Evolutionary conservation across 2,888 invertebrate species (phyloP), one percentile per base, ranked within the genome.

Genomic region (Drosophila neonasuta): DNA sequence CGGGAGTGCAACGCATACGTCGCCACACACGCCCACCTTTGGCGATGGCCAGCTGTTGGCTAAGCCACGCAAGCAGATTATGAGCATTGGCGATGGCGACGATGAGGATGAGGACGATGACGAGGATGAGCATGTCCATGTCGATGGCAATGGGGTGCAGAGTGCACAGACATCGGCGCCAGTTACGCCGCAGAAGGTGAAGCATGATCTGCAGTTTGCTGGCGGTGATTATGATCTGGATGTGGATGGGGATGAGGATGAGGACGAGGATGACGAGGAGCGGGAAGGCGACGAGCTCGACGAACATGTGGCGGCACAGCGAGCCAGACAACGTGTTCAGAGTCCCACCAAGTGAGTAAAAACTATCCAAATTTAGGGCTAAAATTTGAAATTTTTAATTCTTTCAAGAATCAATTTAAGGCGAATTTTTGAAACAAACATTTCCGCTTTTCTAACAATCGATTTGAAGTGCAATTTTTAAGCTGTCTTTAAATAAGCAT

Each of bases 31-130:
- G n/a, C 93, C 94, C 2, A 96, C 95, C 87, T 95, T 95, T 89
- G 96, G 95, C 0, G 52, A 42, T 9, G n/a, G 95, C 6, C 94
- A 95, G 84, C 94, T 96, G 36, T 90, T 95, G 34, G 94, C 94
- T 78, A 95, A 95, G 54, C 75, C 84, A 15, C 86, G 88, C 34
- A 86, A 88, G 48, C 90, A 88, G 62, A 89, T 90, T 41, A 89
- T 90, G 75, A 74, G 72, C 58, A 79, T 82, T 10, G 86, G 78
- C 15, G 79, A 74, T 50, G 87, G 78, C 32, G 83, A 84, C 4
- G 86, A 81, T 1, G 74, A 79, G 0, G 87, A 85, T 0, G 86
- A 84, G 0, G 77, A 84, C 0, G 57, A 61, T 1, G 66, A 46
- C 3, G 54, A 66, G 1, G 66, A 54, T 0, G 65, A 36, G 10